A percentile compares a stretch with the other conserved stretches of the same genome.
Evolutionary conservation across 2,888 invertebrate genomes (phyloP).

Genomic region (Phlogophora meticulosa): DNA sequence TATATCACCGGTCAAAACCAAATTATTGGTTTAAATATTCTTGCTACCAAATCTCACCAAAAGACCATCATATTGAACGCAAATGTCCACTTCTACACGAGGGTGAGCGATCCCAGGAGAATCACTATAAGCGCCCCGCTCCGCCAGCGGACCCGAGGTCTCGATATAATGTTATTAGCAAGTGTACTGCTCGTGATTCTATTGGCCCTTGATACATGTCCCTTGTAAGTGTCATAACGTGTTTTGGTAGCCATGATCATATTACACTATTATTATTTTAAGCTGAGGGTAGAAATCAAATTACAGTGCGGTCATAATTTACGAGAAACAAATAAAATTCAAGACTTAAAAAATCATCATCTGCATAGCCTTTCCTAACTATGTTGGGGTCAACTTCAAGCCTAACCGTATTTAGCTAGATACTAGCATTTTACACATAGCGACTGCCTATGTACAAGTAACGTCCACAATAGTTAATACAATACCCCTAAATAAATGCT

Average conservation of each 20-base stretch:
- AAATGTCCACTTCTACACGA: slow-evolving; percentile 39
- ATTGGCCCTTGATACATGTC: slow-evolving; percentile 27
- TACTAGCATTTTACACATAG: too few species aligned
- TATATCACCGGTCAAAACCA: background rate
- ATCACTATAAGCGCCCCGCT: slow-evolving; percentile 48
- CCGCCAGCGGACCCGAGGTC: slow-evolving; percentile 26
- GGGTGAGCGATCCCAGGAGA: slow-evolving; percentile 40
- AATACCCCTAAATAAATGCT: too few species aligned
- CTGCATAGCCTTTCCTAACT: too few species aligned
- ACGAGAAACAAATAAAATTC: too few species aligned
- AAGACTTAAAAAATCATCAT: too few species aligned
- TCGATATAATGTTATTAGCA: slow-evolving; percentile 48
- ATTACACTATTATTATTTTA: slow-evolving; percentile 5
- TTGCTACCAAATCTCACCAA: slow-evolving; percentile 3
- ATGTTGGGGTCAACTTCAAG: too few species aligned
- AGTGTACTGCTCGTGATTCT: slow-evolving; percentile 47
- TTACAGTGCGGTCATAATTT: background rate
- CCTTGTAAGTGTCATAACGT: slow-evolving; percentile 41
- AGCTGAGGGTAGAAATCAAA: slow-evolving; percentile 1
- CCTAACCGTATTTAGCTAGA: too few species aligned
- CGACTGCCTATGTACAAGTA: too few species aligned
- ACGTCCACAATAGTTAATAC: too few species aligned
- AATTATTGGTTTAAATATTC: slow-evolving; percentile 2
- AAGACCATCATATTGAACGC: slow-evolving; percentile 43
- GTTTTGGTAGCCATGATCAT: slow-evolving; percentile 18